phyloP scores from a whole-genome alignment of 2,888 invertebrate genomes.

The Osmoderma eremita region DNA sequence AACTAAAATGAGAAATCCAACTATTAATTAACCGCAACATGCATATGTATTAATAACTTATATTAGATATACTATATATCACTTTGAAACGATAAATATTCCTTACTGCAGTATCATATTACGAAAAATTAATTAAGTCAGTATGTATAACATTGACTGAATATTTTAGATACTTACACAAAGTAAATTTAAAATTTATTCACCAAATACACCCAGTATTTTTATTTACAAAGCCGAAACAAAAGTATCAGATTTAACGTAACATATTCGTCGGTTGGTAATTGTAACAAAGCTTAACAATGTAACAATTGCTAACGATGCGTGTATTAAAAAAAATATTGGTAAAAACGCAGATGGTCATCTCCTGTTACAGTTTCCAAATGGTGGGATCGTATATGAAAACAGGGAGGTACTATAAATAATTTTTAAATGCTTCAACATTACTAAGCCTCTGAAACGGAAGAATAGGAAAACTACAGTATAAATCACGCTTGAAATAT shows the following conservation, averaged over 20 bases:
- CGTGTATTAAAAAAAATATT: constrained; percentile 11
- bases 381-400: constrained; percentile 4
- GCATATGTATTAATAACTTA: constrained; percentile 23
- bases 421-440: background rate
- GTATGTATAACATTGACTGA: too few relatives aligned
- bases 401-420: constrained; percentile 3
- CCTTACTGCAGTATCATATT: background rate
- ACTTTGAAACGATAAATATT: background rate
- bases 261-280: background rate
- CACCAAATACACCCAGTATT: too few relatives aligned
- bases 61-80: constrained; percentile 11
- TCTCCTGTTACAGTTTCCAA: constrained; percentile 30
- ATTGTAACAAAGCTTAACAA: constrained; percentile 22
- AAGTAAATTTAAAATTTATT: too few relatives aligned
- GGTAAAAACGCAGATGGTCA: constrained; percentile 23
- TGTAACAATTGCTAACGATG: constrained; percentile 21
- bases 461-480: too few relatives aligned
- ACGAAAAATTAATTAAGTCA: too few relatives aligned
- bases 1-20: constrained; percentile 3
- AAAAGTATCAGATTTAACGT: too few relatives aligned
- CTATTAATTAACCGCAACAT: constrained; percentile 25
- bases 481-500: too few relatives aligned
- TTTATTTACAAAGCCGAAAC: too few relatives aligned
- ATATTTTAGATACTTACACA: too few relatives aligned
- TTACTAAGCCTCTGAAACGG: too few relatives aligned